phyloP scores from a whole-genome alignment of 2,888 invertebrate genomes.

The Petrolisthes manimaculis region DNA sequence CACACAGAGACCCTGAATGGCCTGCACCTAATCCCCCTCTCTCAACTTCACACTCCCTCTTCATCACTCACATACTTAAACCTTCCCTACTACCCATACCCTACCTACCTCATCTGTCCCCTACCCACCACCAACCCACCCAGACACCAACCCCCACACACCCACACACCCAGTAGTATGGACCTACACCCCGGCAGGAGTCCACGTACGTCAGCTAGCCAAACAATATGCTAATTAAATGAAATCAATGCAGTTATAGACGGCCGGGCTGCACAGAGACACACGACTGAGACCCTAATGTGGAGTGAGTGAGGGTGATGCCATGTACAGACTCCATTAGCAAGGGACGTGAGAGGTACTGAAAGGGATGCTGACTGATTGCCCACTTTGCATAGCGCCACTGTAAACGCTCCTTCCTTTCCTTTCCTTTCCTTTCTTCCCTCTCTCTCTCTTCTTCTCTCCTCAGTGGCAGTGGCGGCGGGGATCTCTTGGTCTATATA shows the following conservation, averaged over 20 bases:
- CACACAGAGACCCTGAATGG: neutral
- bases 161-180: neutral
- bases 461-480: no score
- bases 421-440: no score
- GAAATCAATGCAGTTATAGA: slow-evolving; percentile 39
- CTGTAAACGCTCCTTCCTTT: neutral
- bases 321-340: slow-evolving; percentile 20
- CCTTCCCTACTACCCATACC: slow-evolving; percentile 22
- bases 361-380: slow-evolving; percentile 17
- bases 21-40: neutral
- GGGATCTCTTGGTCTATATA: neutral
- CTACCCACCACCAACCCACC: neutral
- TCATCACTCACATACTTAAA: slow-evolving; percentile 20
- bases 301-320: neutral
- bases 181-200: neutral
- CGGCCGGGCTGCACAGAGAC: slow-evolving; percentile 24
- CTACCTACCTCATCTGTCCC: slow-evolving; percentile 12
- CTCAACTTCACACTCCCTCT: slow-evolving; percentile 16
- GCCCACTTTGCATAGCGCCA: neutral
- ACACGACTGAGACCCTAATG: slow-evolving; percentile 26
- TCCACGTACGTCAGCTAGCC: slow-evolving; percentile 20
- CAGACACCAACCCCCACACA: neutral
- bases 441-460: no score
- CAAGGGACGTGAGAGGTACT: slow-evolving; percentile 26
- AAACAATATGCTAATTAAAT: slow-evolving; percentile 53